Percentiles rank a stretch among this genome's conserved stretches.
phyloP scores from a whole-genome alignment of 2,888 invertebrate genomes.

The Cerastis leucographa region DNA sequence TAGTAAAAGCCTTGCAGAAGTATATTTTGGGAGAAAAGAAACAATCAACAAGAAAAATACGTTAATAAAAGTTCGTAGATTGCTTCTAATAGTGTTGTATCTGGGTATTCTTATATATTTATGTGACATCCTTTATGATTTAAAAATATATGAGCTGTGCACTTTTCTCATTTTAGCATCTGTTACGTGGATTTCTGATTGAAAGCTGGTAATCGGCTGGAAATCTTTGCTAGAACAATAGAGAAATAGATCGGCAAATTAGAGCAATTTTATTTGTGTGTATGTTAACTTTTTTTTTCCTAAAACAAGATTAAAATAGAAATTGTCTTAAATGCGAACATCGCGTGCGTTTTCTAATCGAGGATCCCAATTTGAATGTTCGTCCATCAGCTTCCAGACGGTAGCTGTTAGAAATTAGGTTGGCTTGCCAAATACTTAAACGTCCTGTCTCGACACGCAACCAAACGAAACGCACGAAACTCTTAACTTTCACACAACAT shows the following conservation, averaged over 20 bases:
- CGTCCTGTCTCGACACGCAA: constrained; percentile 79
- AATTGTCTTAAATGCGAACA: constrained; percentile 57
- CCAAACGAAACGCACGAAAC: constrained; percentile 65
- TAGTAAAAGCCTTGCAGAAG: not conserved
- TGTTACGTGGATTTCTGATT: not conserved
- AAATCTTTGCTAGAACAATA: constrained; percentile 10
- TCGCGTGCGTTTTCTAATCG: constrained; percentile 81
- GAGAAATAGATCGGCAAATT: constrained; percentile 37
- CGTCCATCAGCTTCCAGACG: constrained; percentile 82
- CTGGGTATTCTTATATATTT: not conserved
- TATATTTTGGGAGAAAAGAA: constrained; percentile 11
- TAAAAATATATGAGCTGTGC: not conserved
- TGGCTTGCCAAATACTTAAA: constrained; percentile 77
- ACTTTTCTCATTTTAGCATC: not conserved
- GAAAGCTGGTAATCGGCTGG: not conserved
- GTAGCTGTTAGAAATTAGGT: constrained; percentile 84
- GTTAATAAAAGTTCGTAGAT: constrained; percentile 4
- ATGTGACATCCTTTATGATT: not conserved
- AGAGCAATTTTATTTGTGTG: constrained; percentile 35
- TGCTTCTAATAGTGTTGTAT: not conserved
- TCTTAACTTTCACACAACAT: constrained; percentile 72
- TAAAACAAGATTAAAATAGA: constrained; percentile 39
- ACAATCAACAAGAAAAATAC: constrained; percentile 4
- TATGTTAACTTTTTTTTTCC: constrained; percentile 18
- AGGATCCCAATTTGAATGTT: constrained; percentile 74